These are phyloP conservation scores for Pollenia griseotomentosa DNA, from an alignment of 2,888 invertebrate genomes.

Conservation along the genomic window DNA sequence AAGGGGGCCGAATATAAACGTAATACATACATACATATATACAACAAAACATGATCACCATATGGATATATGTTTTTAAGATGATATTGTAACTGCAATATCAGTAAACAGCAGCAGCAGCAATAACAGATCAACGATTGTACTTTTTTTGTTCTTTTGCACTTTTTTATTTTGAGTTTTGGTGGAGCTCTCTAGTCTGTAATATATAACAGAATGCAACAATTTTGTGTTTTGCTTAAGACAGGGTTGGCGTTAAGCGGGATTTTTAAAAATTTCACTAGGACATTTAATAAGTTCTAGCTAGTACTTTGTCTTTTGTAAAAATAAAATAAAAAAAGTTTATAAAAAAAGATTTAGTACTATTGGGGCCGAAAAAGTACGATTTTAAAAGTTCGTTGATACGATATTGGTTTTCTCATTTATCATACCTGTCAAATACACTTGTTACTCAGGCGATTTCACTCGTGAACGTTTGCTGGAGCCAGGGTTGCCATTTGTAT, in stretches of 20 bases:
- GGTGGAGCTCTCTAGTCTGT: constrained; percentile 35
- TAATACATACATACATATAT: constrained; percentile 39
- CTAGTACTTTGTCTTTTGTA: too few species aligned
- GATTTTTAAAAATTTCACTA: neutral
- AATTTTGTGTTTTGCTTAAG: constrained; percentile 16
- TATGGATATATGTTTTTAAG: constrained; percentile 59
- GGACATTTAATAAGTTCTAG: too few species aligned
- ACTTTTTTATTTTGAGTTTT: constrained; percentile 32
- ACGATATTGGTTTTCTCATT: too few species aligned
- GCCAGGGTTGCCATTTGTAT: too few species aligned
- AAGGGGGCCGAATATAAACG: constrained; percentile 8
- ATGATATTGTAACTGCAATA: constrained; percentile 64
- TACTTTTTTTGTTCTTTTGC: constrained; percentile 38
- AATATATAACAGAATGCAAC: constrained; percentile 48
- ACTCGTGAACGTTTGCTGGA: too few species aligned
- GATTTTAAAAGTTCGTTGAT: too few species aligned
- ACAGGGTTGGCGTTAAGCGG: constrained; percentile 1
- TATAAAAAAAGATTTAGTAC: too few species aligned
- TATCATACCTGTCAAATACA: too few species aligned
- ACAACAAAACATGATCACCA: constrained; percentile 68
- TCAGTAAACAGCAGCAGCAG: constrained; percentile 64
- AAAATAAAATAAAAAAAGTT: too few species aligned
- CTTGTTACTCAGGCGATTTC: too few species aligned
- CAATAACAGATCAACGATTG: constrained; percentile 63
- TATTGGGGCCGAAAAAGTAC: too few species aligned